Evolutionary conservation across 2,888 invertebrate species (phyloP).

Genomic region (Tortrix viridana): DNA sequence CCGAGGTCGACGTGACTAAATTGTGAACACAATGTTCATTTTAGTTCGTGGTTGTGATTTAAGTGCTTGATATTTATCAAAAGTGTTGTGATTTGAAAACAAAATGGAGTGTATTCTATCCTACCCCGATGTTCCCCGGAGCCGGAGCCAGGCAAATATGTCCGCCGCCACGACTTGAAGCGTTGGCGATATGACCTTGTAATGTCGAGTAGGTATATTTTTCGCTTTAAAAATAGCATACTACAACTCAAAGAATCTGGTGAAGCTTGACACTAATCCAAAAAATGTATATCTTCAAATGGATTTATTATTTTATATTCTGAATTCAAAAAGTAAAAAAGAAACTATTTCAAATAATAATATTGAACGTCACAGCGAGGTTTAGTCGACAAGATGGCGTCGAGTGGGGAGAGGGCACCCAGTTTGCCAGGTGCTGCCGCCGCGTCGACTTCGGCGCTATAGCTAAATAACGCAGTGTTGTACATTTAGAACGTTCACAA

Average conservation of each 20-base stretch:
- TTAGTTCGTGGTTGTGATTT: slow-evolving; percentile 57
- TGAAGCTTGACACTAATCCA: not conserved
- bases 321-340: slow-evolving; percentile 52
- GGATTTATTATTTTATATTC: slow-evolving; percentile 37
- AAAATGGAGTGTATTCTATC: slow-evolving; percentile 69
- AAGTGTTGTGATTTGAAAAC: slow-evolving; percentile 62
- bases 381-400: slow-evolving; percentile 80
- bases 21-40: slow-evolving; percentile 71
- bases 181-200: slow-evolving; percentile 81
- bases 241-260: not conserved
- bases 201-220: slow-evolving; percentile 75
- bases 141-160: slow-evolving; percentile 80
- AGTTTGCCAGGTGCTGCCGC: slow-evolving; percentile 85
- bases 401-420: slow-evolving; percentile 83
- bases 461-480: slow-evolving; percentile 83
- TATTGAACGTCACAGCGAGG: slow-evolving; percentile 81
- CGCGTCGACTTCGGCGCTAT: slow-evolving; percentile 84
- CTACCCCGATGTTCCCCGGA: slow-evolving; percentile 75
- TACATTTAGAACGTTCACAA: slow-evolving; percentile 87
- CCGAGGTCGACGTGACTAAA: slow-evolving; percentile 82
- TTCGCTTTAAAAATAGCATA: slow-evolving; percentile 55
- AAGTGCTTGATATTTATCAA: slow-evolving; percentile 56
- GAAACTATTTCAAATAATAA: slow-evolving; percentile 71
- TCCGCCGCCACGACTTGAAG: slow-evolving; percentile 75
- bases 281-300: too few relatives aligned